A percentile compares a stretch with the other conserved stretches of the same genome.
These are phyloP conservation scores for Ladona fulva DNA, from an alignment of 1,140 invertebrate genomes.

Conservation along the genomic window DNA sequence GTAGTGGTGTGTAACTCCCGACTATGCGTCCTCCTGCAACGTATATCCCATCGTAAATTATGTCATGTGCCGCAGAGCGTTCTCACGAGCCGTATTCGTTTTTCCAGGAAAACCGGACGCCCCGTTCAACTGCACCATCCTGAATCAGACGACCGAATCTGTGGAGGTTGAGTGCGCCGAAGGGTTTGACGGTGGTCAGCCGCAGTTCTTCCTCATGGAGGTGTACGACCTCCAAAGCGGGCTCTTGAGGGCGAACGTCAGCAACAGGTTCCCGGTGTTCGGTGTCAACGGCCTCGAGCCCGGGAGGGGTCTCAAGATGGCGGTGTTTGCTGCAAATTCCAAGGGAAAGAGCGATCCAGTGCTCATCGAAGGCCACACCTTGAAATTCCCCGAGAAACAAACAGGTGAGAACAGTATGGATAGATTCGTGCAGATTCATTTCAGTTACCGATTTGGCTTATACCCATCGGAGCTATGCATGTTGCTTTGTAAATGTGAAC, in stretches of 20 bases:
- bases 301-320: constrained; percentile 56
- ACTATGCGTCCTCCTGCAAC: too few relatives aligned
- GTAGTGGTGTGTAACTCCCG: too few relatives aligned
- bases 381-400: constrained; percentile 69
- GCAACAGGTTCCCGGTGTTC: constrained; percentile 55
- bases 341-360: constrained; percentile 69
- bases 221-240: constrained; percentile 58
- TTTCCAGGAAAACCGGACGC: constrained; percentile 60
- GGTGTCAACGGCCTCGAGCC: constrained; percentile 57
- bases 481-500: too few relatives aligned
- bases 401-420: constrained; percentile 55
- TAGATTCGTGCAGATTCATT: too few relatives aligned
- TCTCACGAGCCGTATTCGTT: neutral
- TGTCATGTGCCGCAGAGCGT: constrained; percentile 11
- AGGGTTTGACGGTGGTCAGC: constrained; percentile 70
- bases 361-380: constrained; percentile 50
- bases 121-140: constrained; percentile 66
- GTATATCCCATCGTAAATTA: too few relatives aligned
- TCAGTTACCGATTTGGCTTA: too few relatives aligned
- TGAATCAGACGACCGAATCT: constrained; percentile 70
- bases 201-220: constrained; percentile 60
- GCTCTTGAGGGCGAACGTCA: constrained; percentile 54
- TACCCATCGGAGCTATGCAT: too few relatives aligned
- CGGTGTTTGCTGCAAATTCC: constrained; percentile 70
- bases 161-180: constrained; percentile 65